Evolutionary conservation across 2,797 vertebrate species (phyloP), one percentile per base, ranked within the genome.

Genomic region (Betta splendens): DNA sequence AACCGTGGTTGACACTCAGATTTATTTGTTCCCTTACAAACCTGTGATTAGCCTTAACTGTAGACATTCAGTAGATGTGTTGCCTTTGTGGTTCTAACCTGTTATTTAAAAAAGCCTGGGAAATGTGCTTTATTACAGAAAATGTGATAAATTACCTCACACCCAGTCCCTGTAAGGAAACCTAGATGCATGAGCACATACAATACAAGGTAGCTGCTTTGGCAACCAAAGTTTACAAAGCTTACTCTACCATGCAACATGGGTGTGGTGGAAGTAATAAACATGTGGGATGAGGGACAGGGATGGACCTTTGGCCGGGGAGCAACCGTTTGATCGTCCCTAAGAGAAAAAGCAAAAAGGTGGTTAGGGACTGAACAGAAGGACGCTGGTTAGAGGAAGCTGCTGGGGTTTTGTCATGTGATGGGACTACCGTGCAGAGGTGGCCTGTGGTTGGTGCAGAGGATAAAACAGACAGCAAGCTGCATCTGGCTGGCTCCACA

Each of bases 261-360:
- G 74, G 78, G 58, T 59, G 66, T 12, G 42, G 70, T 86, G 74
- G 65, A 88, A 81, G 86, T 88, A 91, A 74, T 62, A 21, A 21
- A 44, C 33, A 20, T 80, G 74, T 77, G 81, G 80, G 63, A 79
- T 77, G 48, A 77, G 72, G 65, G 58, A 69, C 58, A 69, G 82
- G 78, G 76, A 80, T 72, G 77, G 72, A 75, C 51, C 65, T 63
- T 65, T 69, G 66, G 75, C 57, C 35, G 23, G 49, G 52, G 60
- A 52, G 47, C 59, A 20, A 53, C 45, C 43, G 65, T 85, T 83
- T 87, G 74, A 83, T 85, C 75, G 77, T 67, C 53, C 44, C 64
- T 72, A 45, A 32, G 56, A 74, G 53, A 67, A 73, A 65, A 47
- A 73, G 62, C 64, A 32, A 75, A 55, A 63, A 31, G 55, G 86